Evolutionary conservation across 2,113 vertebrate species (phyloP).

Genomic region (Osmerus mordax): DNA sequence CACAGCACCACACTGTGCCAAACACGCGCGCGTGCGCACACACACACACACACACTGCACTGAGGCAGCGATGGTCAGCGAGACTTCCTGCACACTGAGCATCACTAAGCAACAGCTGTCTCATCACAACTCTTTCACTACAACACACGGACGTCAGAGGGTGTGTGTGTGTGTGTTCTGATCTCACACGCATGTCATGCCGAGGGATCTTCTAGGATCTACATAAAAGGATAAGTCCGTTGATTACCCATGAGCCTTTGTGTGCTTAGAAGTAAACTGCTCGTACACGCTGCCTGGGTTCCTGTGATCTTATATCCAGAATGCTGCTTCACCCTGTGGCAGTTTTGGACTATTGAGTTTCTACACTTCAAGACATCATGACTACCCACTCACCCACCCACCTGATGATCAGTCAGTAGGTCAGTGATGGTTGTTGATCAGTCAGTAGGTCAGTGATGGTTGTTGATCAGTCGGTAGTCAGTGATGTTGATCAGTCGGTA

Average conservation of each 20-base stretch:
- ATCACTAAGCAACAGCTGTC: not conserved
- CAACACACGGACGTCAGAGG: not conserved
- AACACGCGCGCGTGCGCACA: not conserved
- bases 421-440: no score
- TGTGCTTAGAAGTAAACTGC: no score
- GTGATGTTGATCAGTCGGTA: no score
- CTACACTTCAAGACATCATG: no score
- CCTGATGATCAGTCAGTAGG: no score
- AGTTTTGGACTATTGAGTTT: no score
- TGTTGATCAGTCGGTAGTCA: no score
- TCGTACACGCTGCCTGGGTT: no score
- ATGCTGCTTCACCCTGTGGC: no score
- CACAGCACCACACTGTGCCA: not conserved
- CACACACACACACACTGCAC: not conserved
- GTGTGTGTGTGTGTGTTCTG: not conserved
- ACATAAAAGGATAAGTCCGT: not conserved
- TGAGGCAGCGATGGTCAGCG: not conserved
- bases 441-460: no score
- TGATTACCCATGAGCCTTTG: not conserved
- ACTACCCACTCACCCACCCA: no score
- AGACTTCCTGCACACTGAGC: not conserved
- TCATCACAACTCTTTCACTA: not conserved
- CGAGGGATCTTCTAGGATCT: not conserved
- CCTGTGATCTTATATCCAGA: no score
- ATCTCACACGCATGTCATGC: not conserved